Evolutionary conservation across 2,113 vertebrate species (phyloP), one percentile per base, ranked within the genome.

Genomic region (Willisornis vidua): DNA sequence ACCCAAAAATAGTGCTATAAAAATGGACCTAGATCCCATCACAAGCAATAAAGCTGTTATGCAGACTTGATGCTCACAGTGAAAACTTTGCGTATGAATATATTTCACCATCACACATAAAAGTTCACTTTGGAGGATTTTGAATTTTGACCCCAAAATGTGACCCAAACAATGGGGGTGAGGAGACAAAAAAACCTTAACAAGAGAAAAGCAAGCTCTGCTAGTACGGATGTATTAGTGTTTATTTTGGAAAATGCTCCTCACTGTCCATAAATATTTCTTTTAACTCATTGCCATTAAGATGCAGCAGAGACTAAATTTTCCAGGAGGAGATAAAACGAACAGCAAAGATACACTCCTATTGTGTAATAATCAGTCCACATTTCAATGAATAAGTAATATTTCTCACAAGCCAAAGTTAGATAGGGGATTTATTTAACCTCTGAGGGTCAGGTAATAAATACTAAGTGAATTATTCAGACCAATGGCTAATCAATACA

Each of bases 401-500:
- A 98, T 98, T 97, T 98, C 97, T 98, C 97, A 97, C 97, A 97
- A 97, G 96, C 93, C 95, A 96, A 97, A 97, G 96, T 97, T 98
- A 98, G 97, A 97, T 97, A 95, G 97, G 96, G 97, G 97, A 98
- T 98, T 98, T 98, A 98, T 98, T 99, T 99, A 99, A 99, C 99
- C 99, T 98, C 98, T 93, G 96, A 96, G 98, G 98, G 98, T 98
- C 98, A 98, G 97, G 97, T 98, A 98, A 99, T 98, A 99, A 99
- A 99, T 99, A 98, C 98, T 97, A 98, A 98, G 97, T 98, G 97
- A 99, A 98, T 98, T 98, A 99, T 98, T 98, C 98, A 98, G 98
- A 96, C 98, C 98, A 98, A 98, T 98, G 97, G 97, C 97, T 98
- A 98, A 98, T 98, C 98, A 97, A 98, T 98, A 98, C 96, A 92